phyloP scores from a whole-genome alignment of 2,797 vertebrate genomes.

The Scolopax rusticola region DNA sequence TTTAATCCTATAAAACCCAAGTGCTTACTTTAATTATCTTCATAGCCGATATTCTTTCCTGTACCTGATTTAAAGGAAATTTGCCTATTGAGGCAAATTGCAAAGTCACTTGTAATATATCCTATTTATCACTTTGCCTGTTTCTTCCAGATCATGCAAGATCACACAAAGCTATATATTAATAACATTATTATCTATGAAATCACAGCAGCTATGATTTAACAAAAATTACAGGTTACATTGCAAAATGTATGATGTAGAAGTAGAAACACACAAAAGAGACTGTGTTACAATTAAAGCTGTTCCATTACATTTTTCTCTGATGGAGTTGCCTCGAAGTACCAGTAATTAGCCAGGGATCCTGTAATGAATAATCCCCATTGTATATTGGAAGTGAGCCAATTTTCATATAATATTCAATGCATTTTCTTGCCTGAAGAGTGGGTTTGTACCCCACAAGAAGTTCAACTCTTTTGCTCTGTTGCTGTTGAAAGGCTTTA shows the following conservation, averaged over 20 bases:
- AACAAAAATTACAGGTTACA: background rate
- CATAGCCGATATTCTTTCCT: background rate
- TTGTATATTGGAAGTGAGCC: background rate
- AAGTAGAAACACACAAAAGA: background rate
- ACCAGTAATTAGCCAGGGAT: background rate
- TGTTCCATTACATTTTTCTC: background rate
- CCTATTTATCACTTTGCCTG: background rate
- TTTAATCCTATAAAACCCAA: background rate
- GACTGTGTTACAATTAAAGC: background rate
- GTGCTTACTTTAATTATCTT: background rate
- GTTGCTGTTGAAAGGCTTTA: conserved; percentile 14
- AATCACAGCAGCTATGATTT: background rate
- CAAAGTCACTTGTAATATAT: background rate
- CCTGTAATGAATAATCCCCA: background rate
- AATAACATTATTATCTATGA: background rate
- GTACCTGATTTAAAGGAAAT: background rate
- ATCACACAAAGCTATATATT: background rate
- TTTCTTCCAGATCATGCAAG: background rate
- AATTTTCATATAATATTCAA: background rate
- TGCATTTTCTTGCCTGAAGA: conserved; percentile 1
- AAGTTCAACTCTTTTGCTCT: conserved; percentile 12
- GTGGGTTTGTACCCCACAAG: background rate
- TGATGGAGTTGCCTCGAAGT: background rate
- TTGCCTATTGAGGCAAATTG: background rate
- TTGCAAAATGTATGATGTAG: background rate